Conservation (phyloP, 1,140 invertebrate genomes). For the Dryas iulia region DNA sequence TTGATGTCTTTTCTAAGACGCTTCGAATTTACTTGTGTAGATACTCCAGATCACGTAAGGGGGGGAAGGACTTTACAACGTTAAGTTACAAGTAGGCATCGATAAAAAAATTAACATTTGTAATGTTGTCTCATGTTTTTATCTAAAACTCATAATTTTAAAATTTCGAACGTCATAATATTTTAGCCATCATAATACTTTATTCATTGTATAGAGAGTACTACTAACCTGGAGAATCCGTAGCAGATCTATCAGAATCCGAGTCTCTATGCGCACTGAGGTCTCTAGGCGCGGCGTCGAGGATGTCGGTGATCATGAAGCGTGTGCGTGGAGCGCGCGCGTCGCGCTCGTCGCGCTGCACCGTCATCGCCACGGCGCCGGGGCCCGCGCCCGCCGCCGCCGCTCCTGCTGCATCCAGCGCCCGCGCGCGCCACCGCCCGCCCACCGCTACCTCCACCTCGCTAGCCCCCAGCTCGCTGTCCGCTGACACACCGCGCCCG, state of each 20-base stretch:
- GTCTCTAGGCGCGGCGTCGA: constrained; percentile 82
- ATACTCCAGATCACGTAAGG: not conserved
- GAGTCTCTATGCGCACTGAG: constrained; percentile 72
- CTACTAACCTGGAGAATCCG: constrained; percentile 60
- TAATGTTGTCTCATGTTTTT: no score
- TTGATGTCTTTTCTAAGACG: constrained; percentile 59
- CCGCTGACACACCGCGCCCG: no score
- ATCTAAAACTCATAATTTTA: no score
- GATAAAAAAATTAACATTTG: no score
- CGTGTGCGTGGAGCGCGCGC: constrained; percentile 83
- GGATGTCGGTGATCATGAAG: constrained; percentile 90
- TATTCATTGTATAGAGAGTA: no score
- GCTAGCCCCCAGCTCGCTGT: constrained; percentile 55
- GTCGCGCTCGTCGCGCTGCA: constrained; percentile 78
- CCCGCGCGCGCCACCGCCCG: constrained; percentile 54
- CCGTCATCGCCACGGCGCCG: constrained; percentile 71
- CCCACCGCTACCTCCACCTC: constrained; percentile 34
- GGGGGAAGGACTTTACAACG: not conserved
- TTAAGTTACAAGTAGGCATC: no score
- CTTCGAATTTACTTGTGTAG: not conserved
- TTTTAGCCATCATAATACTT: no score
- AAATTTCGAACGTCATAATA: no score
- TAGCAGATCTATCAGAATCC: constrained; percentile 67
- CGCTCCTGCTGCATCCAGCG: constrained; percentile 67
- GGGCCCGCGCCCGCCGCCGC: constrained; percentile 57